Conservation (phyloP, 2,113 vertebrate species). For the Chroicocephalus ridibundus region DNA sequence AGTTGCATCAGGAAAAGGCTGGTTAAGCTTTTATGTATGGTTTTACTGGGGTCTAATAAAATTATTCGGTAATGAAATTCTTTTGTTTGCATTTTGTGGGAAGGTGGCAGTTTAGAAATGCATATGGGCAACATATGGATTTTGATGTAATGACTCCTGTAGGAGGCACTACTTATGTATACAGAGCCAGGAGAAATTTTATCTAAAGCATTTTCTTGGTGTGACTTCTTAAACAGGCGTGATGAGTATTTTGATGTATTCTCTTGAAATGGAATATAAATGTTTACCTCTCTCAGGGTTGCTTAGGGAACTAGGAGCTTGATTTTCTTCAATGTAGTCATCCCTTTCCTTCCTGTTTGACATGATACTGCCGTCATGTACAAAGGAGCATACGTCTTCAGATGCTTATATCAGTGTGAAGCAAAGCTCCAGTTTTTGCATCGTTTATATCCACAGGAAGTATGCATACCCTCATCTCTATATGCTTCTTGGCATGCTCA, state of each 20-base stretch:
- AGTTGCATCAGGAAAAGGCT: background rate
- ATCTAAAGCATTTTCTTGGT: background rate
- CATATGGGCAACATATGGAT: background rate
- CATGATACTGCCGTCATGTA: fast-evolving
- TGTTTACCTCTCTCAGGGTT: background rate
- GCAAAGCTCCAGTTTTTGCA: background rate
- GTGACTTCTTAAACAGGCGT: fast-evolving
- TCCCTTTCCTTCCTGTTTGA: background rate
- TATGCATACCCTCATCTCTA: background rate
- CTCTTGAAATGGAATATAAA: background rate
- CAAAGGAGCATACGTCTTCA: background rate
- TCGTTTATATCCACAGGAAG: background rate
- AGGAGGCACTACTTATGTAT: background rate
- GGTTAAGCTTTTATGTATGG: background rate
- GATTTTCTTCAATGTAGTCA: background rate
- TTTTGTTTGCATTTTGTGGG: background rate
- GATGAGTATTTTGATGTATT: background rate
- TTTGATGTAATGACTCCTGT: background rate
- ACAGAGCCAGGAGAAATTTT: background rate
- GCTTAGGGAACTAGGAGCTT: background rate
- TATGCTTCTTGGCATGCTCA: background rate
- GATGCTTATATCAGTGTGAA: background rate
- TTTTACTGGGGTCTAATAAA: background rate
- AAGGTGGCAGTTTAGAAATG: background rate
- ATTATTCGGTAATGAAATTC: background rate